Base-by-base conservation (phyloP, 2,797 vertebrate genomes). In the Crax fasciolata region DNA sequence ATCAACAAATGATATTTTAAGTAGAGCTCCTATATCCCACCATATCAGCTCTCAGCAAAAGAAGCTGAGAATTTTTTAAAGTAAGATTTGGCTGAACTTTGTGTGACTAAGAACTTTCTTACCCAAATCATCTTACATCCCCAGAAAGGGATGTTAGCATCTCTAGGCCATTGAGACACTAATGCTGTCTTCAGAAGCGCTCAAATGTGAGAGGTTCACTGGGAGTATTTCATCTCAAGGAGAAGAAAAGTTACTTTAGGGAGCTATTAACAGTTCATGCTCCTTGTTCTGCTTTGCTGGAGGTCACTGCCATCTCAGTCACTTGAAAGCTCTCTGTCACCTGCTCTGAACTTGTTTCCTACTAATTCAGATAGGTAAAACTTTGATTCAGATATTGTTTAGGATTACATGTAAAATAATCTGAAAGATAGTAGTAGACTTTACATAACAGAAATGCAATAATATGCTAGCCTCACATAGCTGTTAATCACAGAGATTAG, bases 301-400 rank as follows among this genome's bases (percentile, higher is more conserved):
- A 73, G 9, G 7, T n/a, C 7, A 5, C 18, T 52, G n/a, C 5
- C 2, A 2, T 38, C 7, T n/a, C 39, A 3, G 49, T 35, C 10
- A 1, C 4, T 41, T 84, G 35, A 59, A 66, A 86, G 5, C 4
- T 38, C 17, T 44, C 39, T 72, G 4, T 52, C 61, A 51, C 27
- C 13, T 71, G 13, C 28, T 84, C 63, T 49, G 44, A 66, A 8
- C 18, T 48, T 1, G 0, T 24, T 59, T 6, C 5, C 16, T 68
- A 24, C 5, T 87, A 44, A 44, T 25, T 32, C 10, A 52, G 11
- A 16, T 1, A n/a, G 10, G 18, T 59, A 35, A 76, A 87, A 68
- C 5, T 28, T 27, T 68, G 28, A 32, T 32, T 63, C 28, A 10
- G 8, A 59, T 48, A 12, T 74, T 43, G 6, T 65, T 81, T 78